phyloP scores from a whole-genome alignment of 1,140 invertebrate genomes.

The Callitettix versicolor region DNA sequence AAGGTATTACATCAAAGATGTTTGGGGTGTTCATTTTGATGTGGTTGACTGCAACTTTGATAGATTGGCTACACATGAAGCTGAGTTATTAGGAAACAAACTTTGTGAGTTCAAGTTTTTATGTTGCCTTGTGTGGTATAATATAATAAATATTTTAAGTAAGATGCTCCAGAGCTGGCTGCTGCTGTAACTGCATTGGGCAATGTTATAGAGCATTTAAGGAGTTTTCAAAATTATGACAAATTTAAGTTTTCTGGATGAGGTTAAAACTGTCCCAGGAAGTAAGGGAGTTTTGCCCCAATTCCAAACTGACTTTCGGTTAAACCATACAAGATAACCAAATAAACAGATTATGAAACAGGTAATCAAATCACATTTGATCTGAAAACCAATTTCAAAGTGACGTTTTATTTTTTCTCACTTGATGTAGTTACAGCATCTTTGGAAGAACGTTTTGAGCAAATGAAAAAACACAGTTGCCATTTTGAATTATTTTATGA shows the following conservation, averaged over 20 bases:
- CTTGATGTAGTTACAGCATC: too few relatives aligned
- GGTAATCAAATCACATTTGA: too few relatives aligned
- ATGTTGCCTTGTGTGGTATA: neutral
- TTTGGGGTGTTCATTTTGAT: neutral
- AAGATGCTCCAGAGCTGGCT: neutral
- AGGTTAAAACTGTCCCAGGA: neutral
- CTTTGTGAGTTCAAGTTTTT: neutral
- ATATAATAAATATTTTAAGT: neutral
- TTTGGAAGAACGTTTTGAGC: too few relatives aligned
- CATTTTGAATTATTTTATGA: too few relatives aligned
- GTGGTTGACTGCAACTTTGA: neutral
- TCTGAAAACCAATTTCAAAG: too few relatives aligned
- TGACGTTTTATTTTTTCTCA: too few relatives aligned
- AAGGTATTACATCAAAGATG: neutral
- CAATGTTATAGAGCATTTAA: neutral
- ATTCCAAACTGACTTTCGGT: neutral
- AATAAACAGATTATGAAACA: too few relatives aligned
- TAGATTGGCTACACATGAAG: neutral
- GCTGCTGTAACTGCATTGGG: neutral
- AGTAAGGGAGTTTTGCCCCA: neutral
- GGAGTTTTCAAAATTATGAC: neutral
- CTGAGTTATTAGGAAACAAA: neutral
- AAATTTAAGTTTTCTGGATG: neutral
- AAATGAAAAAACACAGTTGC: too few relatives aligned
- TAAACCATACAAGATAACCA: too few relatives aligned